Percentiles rank a stretch among this genome's conserved stretches.
phyloP scores from a whole-genome alignment of 2,888 invertebrate genomes.

The Habroteleia sp. region DNA sequence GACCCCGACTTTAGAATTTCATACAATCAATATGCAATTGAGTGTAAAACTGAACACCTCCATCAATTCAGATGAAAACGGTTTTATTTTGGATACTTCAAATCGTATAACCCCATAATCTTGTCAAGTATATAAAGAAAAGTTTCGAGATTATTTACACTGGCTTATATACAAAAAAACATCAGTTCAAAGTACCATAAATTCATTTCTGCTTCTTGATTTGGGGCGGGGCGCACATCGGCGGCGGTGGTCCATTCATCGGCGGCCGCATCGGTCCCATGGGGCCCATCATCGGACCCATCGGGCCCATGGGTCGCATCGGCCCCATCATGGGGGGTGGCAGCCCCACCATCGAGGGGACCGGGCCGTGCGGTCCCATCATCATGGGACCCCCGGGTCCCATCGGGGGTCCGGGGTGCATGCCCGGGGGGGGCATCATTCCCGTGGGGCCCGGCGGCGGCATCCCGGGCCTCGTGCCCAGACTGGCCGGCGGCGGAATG shows the following conservation, averaged over 20 bases:
- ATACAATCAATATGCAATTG: no score
- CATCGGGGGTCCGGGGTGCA: conserved; percentile 82
- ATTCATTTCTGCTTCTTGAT: conserved; percentile 66
- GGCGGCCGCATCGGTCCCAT: conserved; percentile 89
- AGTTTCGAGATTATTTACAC: no score
- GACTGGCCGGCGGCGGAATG: conserved; percentile 89
- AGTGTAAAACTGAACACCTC: no score
- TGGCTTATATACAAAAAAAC: no score
- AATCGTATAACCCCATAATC: no score
- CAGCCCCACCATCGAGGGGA: conserved; percentile 91
- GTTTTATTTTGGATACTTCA: no score
- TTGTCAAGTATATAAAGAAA: no score
- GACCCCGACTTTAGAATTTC: no score
- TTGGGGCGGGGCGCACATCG: conserved; percentile 76
- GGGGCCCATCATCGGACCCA: conserved; percentile 85
- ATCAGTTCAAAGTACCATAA: no score
- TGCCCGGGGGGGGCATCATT: conserved; percentile 82
- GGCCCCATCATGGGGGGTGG: conserved; percentile 90
- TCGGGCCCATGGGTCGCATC: conserved; percentile 89
- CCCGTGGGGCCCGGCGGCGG: conserved; percentile 84
- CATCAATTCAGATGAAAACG: no score
- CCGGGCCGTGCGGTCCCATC: conserved; percentile 84
- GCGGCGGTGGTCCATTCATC: conserved; percentile 86
- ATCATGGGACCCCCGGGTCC: conserved; percentile 80
- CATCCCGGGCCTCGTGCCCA: conserved; percentile 78